Conservation (phyloP, 2,888 invertebrate genomes). For the Epiblema foenella region DNA sequence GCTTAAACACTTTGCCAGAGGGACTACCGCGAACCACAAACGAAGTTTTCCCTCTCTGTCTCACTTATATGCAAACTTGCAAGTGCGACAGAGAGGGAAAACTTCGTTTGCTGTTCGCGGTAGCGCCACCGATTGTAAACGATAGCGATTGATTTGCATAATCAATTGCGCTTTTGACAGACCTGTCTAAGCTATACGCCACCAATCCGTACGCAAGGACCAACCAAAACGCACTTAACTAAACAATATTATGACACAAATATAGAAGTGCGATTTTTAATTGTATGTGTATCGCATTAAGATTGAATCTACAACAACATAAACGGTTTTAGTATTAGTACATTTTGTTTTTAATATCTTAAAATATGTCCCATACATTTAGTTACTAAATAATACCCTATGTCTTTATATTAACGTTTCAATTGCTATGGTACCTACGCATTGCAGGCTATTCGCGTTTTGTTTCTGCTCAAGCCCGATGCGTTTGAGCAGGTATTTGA, state of each 20-base stretch:
- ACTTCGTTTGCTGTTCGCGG: too few relatives aligned
- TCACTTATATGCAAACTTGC: too few relatives aligned
- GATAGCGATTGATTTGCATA: not conserved
- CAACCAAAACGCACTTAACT: not conserved
- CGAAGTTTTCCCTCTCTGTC: too few relatives aligned
- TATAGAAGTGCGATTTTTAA: not conserved
- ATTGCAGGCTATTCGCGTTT: not conserved
- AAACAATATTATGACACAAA: not conserved
- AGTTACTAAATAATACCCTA: not conserved
- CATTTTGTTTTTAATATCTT: not conserved
- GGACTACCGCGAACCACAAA: too few relatives aligned
- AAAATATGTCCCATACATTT: not conserved
- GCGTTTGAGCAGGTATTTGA: conserved; percentile 20
- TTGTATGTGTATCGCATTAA: not conserved
- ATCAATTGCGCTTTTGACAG: not conserved
- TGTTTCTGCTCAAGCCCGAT: not conserved
- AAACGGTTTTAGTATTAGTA: not conserved
- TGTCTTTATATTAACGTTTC: not conserved
- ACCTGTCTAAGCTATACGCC: not conserved
- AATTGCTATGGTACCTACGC: not conserved
- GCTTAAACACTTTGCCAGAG: too few relatives aligned
- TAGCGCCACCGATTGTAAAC: too few relatives aligned
- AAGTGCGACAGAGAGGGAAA: too few relatives aligned
- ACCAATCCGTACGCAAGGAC: not conserved
- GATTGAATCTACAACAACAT: not conserved